Conservation (phyloP, 2,113 vertebrate species). For the Empidonax traillii region DNA sequence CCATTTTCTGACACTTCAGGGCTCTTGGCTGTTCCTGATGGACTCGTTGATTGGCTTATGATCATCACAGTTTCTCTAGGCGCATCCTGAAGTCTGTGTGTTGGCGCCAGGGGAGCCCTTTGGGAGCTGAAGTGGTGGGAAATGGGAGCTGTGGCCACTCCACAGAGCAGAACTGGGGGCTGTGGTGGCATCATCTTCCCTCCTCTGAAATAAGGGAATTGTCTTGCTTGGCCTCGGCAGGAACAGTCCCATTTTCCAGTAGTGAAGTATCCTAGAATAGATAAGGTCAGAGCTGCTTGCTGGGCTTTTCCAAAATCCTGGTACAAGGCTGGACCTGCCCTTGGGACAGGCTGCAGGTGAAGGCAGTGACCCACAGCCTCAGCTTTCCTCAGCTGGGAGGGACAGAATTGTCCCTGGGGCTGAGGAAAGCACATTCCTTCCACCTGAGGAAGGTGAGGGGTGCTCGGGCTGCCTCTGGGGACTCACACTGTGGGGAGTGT, state of each 20-base stretch:
- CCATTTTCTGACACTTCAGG: accelerated
- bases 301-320: not conserved
- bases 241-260: not conserved
- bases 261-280: not conserved
- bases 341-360: not conserved
- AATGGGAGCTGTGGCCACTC: not conserved
- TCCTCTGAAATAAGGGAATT: not conserved
- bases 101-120: not conserved
- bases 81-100: not conserved
- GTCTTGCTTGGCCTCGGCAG: not conserved
- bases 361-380: accelerated
- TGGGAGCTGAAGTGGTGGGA: not conserved
- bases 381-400: not conserved
- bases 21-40: not conserved
- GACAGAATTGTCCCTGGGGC: not conserved
- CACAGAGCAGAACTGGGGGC: not conserved
- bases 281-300: not conserved
- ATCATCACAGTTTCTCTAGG: not conserved
- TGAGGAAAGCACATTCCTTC: not conserved
- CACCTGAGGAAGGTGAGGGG: accelerated
- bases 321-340: not conserved
- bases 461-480: not conserved
- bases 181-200: not conserved
- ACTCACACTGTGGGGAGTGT: accelerated
- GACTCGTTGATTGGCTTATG: not conserved